Evolutionary conservation across 2,113 vertebrate species (phyloP).

Genomic region (Elephas maximus): DNA sequence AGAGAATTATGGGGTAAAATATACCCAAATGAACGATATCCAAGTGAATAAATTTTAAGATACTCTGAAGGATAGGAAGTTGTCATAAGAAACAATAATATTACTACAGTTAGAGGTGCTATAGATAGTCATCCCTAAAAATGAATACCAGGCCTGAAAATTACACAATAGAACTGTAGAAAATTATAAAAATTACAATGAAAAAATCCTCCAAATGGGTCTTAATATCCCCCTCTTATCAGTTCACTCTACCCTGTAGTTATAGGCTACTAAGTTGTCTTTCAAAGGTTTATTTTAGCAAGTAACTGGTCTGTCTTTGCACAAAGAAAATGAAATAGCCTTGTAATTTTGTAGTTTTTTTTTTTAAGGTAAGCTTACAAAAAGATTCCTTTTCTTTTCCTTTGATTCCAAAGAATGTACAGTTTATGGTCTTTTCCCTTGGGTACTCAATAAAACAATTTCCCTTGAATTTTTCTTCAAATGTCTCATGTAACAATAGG

Average conservation of each 20-base stretch:
- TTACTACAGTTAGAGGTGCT: neutral
- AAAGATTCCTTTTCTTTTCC: conserved; percentile 54
- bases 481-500: conserved; percentile 53
- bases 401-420: conserved; percentile 41
- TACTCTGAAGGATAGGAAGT: neutral
- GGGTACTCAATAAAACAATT: conserved; percentile 1
- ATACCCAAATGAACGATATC: neutral
- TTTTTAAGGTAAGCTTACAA: conserved; percentile 62
- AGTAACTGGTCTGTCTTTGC: conserved; percentile 52
- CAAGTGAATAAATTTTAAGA: neutral
- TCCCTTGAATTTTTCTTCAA: conserved; percentile 15
- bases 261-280: conserved; percentile 32
- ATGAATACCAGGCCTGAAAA: conserved; percentile 39
- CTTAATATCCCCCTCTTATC: neutral
- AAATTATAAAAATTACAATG: conserved; percentile 49
- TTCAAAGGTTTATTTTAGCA: conserved; percentile 72
- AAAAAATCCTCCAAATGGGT: neutral
- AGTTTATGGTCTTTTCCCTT: conserved; percentile 47
- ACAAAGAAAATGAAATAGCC: conserved; percentile 59
- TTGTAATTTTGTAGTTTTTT: conserved; percentile 67
- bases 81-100: neutral
- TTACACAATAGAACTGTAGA: neutral
- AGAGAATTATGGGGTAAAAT: neutral
- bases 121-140: neutral
- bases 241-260: conserved; percentile 36